Conservation (phyloP, 2,888 invertebrate species). For the Notodromas monacha region DNA sequence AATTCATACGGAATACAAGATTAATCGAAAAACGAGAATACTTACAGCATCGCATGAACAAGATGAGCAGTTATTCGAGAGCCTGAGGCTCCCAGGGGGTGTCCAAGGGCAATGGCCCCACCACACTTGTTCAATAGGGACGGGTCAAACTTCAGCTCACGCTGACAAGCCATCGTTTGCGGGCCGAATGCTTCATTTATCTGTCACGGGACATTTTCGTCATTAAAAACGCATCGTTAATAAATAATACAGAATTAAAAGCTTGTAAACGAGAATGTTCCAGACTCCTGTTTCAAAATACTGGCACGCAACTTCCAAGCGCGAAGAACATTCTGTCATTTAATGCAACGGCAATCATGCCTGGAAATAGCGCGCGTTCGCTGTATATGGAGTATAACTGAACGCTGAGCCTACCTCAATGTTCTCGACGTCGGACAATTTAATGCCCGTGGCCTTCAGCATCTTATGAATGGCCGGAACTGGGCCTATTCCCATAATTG, state of each 20-base stretch:
- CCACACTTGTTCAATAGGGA: constrained; percentile 74
- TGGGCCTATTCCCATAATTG: constrained; percentile 92
- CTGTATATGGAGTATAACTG: background rate
- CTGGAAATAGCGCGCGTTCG: no score
- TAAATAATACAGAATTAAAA: no score
- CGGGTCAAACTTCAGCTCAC: constrained; percentile 50
- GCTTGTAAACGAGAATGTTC: no score
- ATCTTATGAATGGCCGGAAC: constrained; percentile 67
- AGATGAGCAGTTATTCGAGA: constrained; percentile 65
- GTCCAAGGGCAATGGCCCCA: constrained; percentile 85
- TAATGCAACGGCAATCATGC: no score
- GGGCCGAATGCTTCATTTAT: constrained; percentile 95
- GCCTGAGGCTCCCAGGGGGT: constrained; percentile 82
- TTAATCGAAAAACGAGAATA: constrained; percentile 10
- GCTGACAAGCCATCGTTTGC: constrained; percentile 66
- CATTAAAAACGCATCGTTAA: background rate
- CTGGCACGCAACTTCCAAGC: background rate
- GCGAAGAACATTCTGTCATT: no score
- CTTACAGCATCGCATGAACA: constrained; percentile 62
- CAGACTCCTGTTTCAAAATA: background rate
- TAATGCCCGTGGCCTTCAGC: constrained; percentile 38
- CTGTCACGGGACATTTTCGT: constrained; percentile 19
- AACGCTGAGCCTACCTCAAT: constrained; percentile 42
- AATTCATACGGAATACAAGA: no score
- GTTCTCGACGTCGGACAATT: constrained; percentile 55